These are phyloP conservation scores for Chaitophorus viminalis DNA, from an alignment of 2,888 invertebrate species.

Conservation along the genomic window DNA sequence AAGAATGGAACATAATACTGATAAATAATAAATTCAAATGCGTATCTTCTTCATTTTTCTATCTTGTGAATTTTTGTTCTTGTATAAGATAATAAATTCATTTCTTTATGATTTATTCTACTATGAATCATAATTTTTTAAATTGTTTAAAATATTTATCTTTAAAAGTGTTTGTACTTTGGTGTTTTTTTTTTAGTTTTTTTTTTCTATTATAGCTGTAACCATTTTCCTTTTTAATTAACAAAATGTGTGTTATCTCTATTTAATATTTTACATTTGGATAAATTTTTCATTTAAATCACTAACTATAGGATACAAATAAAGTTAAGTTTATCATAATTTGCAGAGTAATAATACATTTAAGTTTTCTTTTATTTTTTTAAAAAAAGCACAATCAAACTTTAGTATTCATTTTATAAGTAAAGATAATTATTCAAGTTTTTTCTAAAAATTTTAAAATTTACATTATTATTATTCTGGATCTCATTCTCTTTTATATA, in stretches of 20 bases:
- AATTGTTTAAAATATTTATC: background rate
- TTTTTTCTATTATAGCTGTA: background rate
- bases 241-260: conserved; percentile 1
- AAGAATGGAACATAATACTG: conserved; percentile 52
- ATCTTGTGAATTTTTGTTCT: conserved; percentile 48
- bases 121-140: background rate
- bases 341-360: background rate
- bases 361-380: background rate
- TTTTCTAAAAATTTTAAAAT: background rate
- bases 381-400: background rate
- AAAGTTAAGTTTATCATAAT: background rate
- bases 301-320: background rate
- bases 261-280: background rate
- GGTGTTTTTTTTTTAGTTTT: conserved; percentile 5
- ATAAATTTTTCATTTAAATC: background rate
- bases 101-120: background rate
- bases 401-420: background rate
- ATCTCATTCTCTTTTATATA: conserved; percentile 53
- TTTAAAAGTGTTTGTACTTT: conserved; percentile 9
- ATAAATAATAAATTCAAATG: conserved; percentile 20
- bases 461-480: conserved; percentile 33
- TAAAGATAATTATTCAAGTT: background rate
- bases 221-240: background rate
- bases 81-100: conserved; percentile 1
- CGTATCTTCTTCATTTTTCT: conserved; percentile 30